Evolutionary conservation across 2,797 vertebrate species (phyloP), one percentile per base, ranked within the genome.

Genomic region (Myripristis jacobus): DNA sequence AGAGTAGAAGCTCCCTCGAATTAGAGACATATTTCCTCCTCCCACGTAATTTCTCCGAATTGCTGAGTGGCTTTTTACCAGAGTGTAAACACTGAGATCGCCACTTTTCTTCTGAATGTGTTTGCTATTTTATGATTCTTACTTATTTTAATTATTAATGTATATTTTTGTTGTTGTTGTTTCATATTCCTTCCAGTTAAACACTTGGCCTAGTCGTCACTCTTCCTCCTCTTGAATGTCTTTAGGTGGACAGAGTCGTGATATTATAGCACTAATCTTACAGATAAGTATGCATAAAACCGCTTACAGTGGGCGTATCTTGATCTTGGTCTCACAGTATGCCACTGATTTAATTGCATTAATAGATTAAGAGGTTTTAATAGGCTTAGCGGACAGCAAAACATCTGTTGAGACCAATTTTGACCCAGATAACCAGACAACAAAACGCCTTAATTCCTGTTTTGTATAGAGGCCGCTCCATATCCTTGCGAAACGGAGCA

Each of bases 71-170:
- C 2, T 31, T 29, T 53, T 79, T 25, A 58, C 19, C 73, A 57
- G 73, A 83, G 73, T 75, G 79, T 88, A 88, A 87, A 91, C 84
- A 84, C 10, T 52, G 48, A 50, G 63, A 61, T 60, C 60, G 18
- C 3, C 22, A 22, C 25, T 24, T 41, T 41, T 41, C 10, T 24
- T 16, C 29, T 24, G 8, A 54, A 10, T 22, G 2, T 0, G 3
- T 21, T 50, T 22, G 10, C 12, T 5, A 15, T 11, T 19, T 12
- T 3, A 15, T 11, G 5, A 6, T n/a, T 34, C 16, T 16, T 8
- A 10, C 25, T 4, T 38, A 50, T 19, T 19, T 29, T 13, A n/a
- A 38, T 4, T 47, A 44, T n/a, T n/a, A n/a, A n/a, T n/a, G n/a
- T n/a, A n/a, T n/a, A n/a, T n/a, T n/a, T n/a, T n/a, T n/a, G n/a